phyloP scores from a whole-genome alignment of 2,797 vertebrate species.

The Enteromius thamalakanensis region DNA sequence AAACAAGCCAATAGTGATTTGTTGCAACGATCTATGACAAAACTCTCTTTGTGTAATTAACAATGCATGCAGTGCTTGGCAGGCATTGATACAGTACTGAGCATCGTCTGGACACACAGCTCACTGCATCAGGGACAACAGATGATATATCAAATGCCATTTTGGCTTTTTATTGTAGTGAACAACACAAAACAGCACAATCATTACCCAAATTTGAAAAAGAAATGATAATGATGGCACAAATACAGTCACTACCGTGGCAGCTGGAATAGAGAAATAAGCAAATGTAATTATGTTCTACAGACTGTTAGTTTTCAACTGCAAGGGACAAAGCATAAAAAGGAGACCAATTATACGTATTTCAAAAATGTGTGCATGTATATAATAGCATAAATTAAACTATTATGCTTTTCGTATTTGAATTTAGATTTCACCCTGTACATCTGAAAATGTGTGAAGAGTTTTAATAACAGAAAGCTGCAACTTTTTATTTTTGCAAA shows the following conservation, averaged over 20 bases:
- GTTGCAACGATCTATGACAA: background rate
- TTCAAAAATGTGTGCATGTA: background rate
- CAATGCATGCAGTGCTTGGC: slow-evolving; percentile 28
- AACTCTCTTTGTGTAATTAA: slow-evolving; percentile 6
- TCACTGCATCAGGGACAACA: slow-evolving; percentile 21
- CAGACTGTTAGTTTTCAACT: background rate
- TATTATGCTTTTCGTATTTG: background rate
- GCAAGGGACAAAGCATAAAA: background rate
- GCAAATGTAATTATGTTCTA: background rate
- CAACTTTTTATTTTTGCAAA: background rate
- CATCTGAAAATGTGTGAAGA: background rate
- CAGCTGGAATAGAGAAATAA: background rate
- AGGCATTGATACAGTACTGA: slow-evolving; percentile 38
- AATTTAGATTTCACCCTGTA: background rate
- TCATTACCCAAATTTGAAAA: slow-evolving; percentile 1
- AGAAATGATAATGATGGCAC: slow-evolving; percentile 18
- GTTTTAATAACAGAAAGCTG: background rate
- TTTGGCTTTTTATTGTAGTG: slow-evolving; percentile 12
- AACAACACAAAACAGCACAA: background rate
- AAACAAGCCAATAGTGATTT: background rate
- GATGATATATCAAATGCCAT: slow-evolving; percentile 17
- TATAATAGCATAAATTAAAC: background rate
- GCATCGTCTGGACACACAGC: slow-evolving; percentile 34
- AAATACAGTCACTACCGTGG: background rate
- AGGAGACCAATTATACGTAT: background rate